Base-by-base conservation (phyloP, 1,140 invertebrate species). In the Nylanderia fulva region DNA sequence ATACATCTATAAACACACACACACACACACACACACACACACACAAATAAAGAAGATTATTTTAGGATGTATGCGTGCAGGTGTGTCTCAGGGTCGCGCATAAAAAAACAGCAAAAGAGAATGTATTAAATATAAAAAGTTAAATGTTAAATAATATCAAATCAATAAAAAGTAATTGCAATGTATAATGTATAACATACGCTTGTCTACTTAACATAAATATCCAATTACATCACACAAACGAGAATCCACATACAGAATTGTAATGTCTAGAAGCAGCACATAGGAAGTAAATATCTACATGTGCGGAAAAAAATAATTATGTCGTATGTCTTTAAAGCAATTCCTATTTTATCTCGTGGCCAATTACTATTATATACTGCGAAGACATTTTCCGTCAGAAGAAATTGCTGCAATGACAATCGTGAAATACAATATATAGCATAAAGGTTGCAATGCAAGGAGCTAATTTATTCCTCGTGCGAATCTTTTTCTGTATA, bases 381-480 rank as follows among this genome's bases (percentile, higher is more conserved):
- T 42, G 21, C 33, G 13, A 33, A 8, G 7, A 2, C 21, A 52
- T 21, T 77, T 39, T 39, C 18, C 45, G 39, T 8, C 48, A 4
- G 33, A 79, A 39, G 33, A 39, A 48, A 27, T 27, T 15, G 2
- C 27, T 33, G 2, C 33, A 36, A 27, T 36, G 36, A 64, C 39
- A 36, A 9, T 33, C 36, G 48, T 64, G 15, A 48, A 21, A 24
- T 18, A 18, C 7, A 9, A 15, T 6, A 66, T 48, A 18, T 33
- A 69, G 8, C 13, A 18, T 18, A 45, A 42, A 29, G 36, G 11
- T 45, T 7, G 24, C 42, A 58, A 69, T 21, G 36, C 24, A 13
- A 29, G 18, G 13, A 71, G 18, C 18, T 71, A 82, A 82, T 60
- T 72, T 72, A 82, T 72, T 82, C 52, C 24, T 24, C 33, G 66